A percentile compares a stretch with the other conserved stretches of the same genome.
phyloP scores from a whole-genome alignment of 2,888 invertebrate species.

The Ornithoptera priamus region DNA sequence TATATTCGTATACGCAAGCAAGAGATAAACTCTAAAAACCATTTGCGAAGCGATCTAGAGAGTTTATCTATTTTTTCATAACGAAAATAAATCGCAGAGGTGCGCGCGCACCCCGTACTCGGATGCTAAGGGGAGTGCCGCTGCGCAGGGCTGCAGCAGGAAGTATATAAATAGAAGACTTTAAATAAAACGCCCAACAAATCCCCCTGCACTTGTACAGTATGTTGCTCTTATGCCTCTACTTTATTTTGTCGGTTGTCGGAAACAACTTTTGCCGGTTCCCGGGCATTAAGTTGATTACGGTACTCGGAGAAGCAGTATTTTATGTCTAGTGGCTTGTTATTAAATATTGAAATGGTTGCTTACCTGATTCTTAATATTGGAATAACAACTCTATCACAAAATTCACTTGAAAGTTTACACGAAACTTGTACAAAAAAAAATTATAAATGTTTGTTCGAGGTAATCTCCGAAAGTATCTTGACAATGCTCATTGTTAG shows the following conservation, averaged over 20 bases:
- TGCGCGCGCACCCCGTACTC: background rate
- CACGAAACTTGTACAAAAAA: too few relatives aligned
- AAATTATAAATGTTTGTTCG: too few relatives aligned
- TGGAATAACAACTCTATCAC: too few relatives aligned
- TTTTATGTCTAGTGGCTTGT: background rate
- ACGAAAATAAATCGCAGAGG: too few relatives aligned
- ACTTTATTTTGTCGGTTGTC: conserved; percentile 5
- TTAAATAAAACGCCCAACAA: conserved; percentile 16
- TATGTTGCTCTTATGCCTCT: conserved; percentile 1
- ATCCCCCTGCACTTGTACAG: conserved; percentile 2
- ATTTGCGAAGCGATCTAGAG: too few relatives aligned
- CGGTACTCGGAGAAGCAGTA: background rate
- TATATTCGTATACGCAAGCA: too few relatives aligned
- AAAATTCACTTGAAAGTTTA: too few relatives aligned
- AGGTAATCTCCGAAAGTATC: too few relatives aligned
- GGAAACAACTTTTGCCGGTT: background rate
- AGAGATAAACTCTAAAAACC: too few relatives aligned
- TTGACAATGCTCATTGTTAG: too few relatives aligned
- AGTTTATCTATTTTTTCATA: too few relatives aligned
- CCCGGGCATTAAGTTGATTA: conserved; percentile 3
- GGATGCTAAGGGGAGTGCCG: background rate
- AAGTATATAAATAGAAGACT: conserved; percentile 21
- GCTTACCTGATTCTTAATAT: background rate
- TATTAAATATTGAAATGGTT: background rate
- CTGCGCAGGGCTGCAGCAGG: background rate